Base-by-base conservation (phyloP, 2,888 invertebrate genomes). In the Lycaena phlaeas region DNA sequence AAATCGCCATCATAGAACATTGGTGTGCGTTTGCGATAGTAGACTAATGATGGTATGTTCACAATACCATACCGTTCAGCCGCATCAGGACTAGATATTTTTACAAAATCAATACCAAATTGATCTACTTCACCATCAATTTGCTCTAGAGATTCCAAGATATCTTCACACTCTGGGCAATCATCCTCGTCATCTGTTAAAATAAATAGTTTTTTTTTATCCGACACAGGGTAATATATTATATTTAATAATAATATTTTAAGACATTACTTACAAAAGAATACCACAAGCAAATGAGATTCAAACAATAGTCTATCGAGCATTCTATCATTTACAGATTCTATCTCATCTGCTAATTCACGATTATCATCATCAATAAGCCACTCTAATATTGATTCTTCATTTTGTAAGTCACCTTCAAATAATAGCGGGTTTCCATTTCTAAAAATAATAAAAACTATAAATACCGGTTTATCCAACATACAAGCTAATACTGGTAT, bases 61-160 rank as follows among this genome's bases (percentile, higher is more conserved):
- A 95, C 89, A 38, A 96, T 87, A 53, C 92, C 92, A 67, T 93
- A 94, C 56, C 91, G 91, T 26, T 91, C 89, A 7, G 95, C 93
- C 2, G 94, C 92, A 54, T 93, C 92, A 0, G 89, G 84, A 59
- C 94, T 94, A 29, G 92, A 90, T 40, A 96, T 94, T 71, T 96
- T 96, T 0, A 97, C 96, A 72, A 97, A 96, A 69, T 96, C 96
- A 52, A 96, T 96, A n/a, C 95, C 95, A 64, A 90, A 95, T 56
- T 92, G 88, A 72, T 96, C 96, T 0, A 96, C 95, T 79, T 97
- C 97, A 22, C 96, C 96, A 60, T 98, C 97, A 52, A 98, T 97
- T 68, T 95, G 92, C 74, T 97, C 97, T 27, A 97, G 75, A 46
- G 95, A 91, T 67, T 94, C 93, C 31, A 97, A 86, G 40, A 97